A percentile compares a stretch with the other conserved stretches of the same genome.
These are phyloP conservation scores for Poecilia gillii DNA, from an alignment of 2,797 vertebrate species.

Conservation along the genomic window DNA sequence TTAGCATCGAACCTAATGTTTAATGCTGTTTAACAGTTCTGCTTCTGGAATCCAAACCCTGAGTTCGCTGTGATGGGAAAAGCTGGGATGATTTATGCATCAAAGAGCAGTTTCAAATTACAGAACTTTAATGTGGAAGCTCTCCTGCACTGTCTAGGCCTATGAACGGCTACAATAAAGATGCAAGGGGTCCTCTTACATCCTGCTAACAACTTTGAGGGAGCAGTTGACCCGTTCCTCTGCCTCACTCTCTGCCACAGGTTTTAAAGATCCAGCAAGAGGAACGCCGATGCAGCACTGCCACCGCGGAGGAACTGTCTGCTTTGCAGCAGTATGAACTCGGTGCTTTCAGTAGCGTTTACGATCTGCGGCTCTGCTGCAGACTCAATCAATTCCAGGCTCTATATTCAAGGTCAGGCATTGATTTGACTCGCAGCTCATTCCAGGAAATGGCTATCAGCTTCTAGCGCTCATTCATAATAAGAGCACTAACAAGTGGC, in stretches of 20 bases:
- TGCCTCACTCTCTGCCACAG: slow-evolving; percentile 3
- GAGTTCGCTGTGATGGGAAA: not conserved
- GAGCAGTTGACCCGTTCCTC: slow-evolving; percentile 30
- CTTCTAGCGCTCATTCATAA: not conserved
- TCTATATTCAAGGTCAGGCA: slow-evolving; percentile 29
- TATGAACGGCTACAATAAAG: not conserved
- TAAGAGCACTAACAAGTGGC: not conserved
- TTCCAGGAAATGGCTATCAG: slow-evolving; percentile 31
- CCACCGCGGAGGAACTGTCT: slow-evolving; percentile 29
- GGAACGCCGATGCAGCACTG: slow-evolving; percentile 27
- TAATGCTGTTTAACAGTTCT: not conserved
- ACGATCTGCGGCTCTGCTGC: slow-evolving; percentile 41
- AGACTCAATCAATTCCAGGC: slow-evolving; percentile 38
- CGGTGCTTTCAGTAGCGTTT: slow-evolving; percentile 23
- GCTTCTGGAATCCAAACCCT: not conserved
- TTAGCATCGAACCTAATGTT: not conserved
- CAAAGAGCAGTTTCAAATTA: not conserved
- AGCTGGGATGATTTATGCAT: not conserved
- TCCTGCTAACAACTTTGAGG: slow-evolving; percentile 16
- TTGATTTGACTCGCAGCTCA: slow-evolving; percentile 24
- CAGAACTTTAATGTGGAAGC: not conserved
- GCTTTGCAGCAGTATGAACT: slow-evolving; percentile 43
- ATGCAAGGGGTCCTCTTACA: not conserved
- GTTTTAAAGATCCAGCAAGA: slow-evolving; percentile 16
- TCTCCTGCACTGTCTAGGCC: not conserved